A percentile compares a stretch with the other conserved stretches of the same genome.
Conservation (phyloP, 2,797 vertebrate genomes). For the Halcyon leucocephala region DNA sequence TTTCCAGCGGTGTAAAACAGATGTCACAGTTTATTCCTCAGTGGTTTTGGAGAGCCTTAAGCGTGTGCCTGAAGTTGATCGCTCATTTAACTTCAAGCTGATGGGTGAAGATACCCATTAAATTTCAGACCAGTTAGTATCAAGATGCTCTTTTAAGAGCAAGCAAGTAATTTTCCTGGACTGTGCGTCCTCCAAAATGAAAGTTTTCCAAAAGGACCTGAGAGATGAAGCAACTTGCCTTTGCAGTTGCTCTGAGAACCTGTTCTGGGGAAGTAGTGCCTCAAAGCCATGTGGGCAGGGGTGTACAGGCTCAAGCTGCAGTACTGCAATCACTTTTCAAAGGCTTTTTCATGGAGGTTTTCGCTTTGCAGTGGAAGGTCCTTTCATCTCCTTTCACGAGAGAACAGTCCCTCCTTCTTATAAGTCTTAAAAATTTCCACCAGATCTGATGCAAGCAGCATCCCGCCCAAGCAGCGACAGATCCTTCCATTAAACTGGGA, state of each 20-base stretch:
- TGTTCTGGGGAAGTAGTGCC: neutral
- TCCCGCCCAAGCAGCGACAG: neutral
- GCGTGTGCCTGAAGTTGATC: rapidly evolving
- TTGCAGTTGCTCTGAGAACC: neutral
- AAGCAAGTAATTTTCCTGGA: neutral
- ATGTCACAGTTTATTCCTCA: neutral
- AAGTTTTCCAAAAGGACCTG: neutral
- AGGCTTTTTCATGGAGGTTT: neutral
- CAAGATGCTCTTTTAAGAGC: neutral
- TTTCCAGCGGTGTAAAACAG: neutral
- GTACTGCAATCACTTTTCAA: neutral
- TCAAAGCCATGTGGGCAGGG: neutral
- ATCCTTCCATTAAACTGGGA: neutral
- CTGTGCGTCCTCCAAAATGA: neutral
- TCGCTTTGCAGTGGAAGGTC: neutral
- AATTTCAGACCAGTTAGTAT: neutral
- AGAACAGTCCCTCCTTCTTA: neutral
- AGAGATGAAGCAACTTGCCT: neutral
- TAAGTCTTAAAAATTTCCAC: neutral
- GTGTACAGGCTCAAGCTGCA: neutral
- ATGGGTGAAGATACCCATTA: neutral
- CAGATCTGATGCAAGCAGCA: neutral
- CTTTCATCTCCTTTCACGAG: neutral
- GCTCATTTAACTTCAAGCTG: neutral
- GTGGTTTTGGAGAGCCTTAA: neutral